Evolutionary conservation across 2,888 invertebrate genomes (phyloP), one percentile per base, ranked within the genome.

Genomic region (Melieria crassipennis): DNA sequence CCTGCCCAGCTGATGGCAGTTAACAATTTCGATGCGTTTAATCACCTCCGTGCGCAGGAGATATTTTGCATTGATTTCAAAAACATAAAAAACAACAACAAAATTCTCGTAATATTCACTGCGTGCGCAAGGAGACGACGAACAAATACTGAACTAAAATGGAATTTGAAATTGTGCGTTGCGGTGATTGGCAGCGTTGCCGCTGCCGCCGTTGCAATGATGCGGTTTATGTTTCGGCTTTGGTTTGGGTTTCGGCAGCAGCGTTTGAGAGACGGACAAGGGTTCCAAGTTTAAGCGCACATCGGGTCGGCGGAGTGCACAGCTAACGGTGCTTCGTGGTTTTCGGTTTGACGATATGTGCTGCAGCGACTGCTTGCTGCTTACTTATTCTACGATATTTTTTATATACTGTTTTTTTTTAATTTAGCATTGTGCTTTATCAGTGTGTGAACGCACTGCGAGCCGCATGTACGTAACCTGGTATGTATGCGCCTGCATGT

Each of bases 281-380:
- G 5, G 42, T 63, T 50, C 10, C 42, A 50, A 11, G 48, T 50
- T 60, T 67, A 60, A 60, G n/a, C 43, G 43, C 46, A 60, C 48
- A 52, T 61, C 50, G 67, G 67, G 61, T 67, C 61, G 60, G 48
- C 66, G 57, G 10, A 50, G 13, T 52, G 48, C 60, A 61, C 60
- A 43, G 52, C 61, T 67, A 67, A 67, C 67, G 67, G 67, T 50
- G 60, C 58, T 50, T 67, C 61, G 67, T 50, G 67, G 67, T 67
- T 67, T 67, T 67, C 67, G 50, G 61, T 30, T 2, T 30, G 30
- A 30, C 30, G 30, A 30, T 30, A 30, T 30, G 30, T 30, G 30
- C 30, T 30, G 30, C 30, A 30, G 30, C 30, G 30, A 30, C 30
- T 30, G 30, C 30, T 30, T 30, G 30, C 30, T 67, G 60, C 52